Percentiles rank a stretch among this genome's conserved stretches.
phyloP scores from a whole-genome alignment of 1,140 invertebrate genomes.

The Ostrea edulis region DNA sequence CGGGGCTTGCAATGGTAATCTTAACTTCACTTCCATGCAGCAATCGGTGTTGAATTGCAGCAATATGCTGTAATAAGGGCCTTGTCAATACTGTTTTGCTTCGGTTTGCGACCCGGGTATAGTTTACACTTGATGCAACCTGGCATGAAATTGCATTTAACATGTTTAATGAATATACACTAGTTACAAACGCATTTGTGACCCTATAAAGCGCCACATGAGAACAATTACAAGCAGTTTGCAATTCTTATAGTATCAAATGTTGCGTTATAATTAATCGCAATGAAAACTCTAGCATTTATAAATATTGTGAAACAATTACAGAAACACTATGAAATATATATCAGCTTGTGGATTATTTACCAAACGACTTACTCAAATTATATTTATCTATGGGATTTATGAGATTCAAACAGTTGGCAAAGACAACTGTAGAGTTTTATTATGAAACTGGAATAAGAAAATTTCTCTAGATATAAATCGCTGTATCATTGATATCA shows the following conservation, averaged over 20 bases:
- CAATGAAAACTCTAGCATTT: conserved; percentile 5
- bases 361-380: conserved; percentile 30
- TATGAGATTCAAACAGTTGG: not conserved
- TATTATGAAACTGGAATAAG: conserved; percentile 27
- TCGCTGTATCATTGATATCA: conserved; percentile 21
- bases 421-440: not conserved
- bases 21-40: conserved; percentile 27
- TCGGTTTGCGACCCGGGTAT: conserved; percentile 16
- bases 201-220: conserved; percentile 18
- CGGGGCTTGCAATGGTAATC: conserved; percentile 15
- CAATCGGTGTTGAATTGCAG: conserved; percentile 14
- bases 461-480: not conserved
- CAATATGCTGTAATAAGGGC: conserved; percentile 1
- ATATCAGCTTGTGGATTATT: not conserved
- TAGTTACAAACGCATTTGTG: conserved; percentile 27
- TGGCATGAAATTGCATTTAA: conserved; percentile 35
- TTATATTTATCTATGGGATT: conserved; percentile 10
- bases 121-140: conserved; percentile 24
- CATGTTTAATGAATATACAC: conserved; percentile 31
- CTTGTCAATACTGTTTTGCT: conserved; percentile 25
- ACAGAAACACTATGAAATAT: not conserved
- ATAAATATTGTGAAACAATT: conserved; percentile 27
- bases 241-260: conserved; percentile 10
- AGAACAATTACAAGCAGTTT: conserved; percentile 8
- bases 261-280: conserved; percentile 35